Evolutionary conservation across 2,888 invertebrate genomes (phyloP).

Genomic region (Athalia rosae): DNA sequence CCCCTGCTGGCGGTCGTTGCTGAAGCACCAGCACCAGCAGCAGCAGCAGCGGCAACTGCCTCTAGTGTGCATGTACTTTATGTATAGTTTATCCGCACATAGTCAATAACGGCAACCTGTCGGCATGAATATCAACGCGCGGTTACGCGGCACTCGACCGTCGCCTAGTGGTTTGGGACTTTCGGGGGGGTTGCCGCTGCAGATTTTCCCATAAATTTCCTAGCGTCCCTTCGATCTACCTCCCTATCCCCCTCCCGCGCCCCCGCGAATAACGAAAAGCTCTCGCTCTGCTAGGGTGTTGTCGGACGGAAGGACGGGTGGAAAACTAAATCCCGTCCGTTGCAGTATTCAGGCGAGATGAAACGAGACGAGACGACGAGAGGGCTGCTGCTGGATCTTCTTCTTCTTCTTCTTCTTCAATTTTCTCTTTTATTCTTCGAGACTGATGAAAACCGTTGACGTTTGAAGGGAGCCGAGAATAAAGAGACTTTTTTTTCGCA

Average conservation of each 20-base stretch:
- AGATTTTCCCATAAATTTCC: conserved; percentile 27
- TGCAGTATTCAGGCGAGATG: background rate
- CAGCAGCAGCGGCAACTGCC: background rate
- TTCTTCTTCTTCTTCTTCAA: background rate
- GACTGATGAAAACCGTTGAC: too few species aligned
- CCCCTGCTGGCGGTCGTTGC: background rate
- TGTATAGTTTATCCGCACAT: conserved; percentile 50
- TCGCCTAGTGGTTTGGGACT: conserved; percentile 7
- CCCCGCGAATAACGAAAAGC: background rate
- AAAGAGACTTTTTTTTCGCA: too few species aligned
- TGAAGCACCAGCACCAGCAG: background rate
- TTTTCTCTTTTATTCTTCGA: background rate
- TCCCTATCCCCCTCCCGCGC: background rate
- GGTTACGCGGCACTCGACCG: conserved; percentile 36
- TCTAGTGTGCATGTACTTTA: background rate
- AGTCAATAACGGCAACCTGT: conserved; percentile 70
- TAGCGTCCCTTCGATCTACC: background rate
- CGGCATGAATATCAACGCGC: conserved; percentile 68
- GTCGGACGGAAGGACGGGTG: too few species aligned
- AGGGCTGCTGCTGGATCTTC: background rate
- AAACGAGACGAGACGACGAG: background rate
- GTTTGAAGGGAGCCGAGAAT: too few species aligned
- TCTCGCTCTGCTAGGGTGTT: background rate
- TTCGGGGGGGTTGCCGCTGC: background rate
- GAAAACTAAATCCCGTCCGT: too few species aligned